Percentiles rank a stretch among this genome's conserved stretches.
Evolutionary conservation across 2,113 vertebrate species (phyloP).

Genomic region (Pantherophis guttatus): DNA sequence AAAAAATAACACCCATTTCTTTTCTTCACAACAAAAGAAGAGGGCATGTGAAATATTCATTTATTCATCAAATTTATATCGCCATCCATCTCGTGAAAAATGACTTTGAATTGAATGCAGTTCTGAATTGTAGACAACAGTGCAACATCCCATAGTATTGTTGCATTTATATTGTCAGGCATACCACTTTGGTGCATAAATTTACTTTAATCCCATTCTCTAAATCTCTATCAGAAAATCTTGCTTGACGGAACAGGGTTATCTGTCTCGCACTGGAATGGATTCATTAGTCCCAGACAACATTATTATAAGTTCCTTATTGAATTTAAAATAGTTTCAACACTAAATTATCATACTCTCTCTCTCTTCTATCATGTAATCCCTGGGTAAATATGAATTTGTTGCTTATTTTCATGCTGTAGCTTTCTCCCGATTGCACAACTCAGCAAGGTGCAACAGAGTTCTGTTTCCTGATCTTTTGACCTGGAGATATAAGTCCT

Average conservation of each 20-base stretch:
- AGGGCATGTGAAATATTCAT: neutral
- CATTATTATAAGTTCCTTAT: neutral
- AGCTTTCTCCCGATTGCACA: neutral
- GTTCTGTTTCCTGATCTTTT: neutral
- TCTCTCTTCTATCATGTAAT: neutral
- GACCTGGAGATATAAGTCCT: neutral
- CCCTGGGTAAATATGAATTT: neutral
- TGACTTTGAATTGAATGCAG: neutral
- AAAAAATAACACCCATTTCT: neutral
- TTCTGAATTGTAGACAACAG: neutral
- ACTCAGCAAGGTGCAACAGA: neutral
- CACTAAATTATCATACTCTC: neutral
- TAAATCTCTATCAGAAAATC: neutral
- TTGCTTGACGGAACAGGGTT: neutral
- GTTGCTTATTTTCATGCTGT: neutral
- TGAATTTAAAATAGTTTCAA: neutral
- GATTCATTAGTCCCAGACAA: neutral
- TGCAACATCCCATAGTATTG: neutral
- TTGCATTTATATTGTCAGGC: neutral
- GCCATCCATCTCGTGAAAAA: neutral
- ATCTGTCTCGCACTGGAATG: neutral
- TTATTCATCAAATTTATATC: neutral
- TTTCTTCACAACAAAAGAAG: neutral
- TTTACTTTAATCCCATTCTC: neutral
- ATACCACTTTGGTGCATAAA: neutral